phyloP scores from a whole-genome alignment of 2,888 invertebrate genomes.

The Pedicia rivosa region DNA sequence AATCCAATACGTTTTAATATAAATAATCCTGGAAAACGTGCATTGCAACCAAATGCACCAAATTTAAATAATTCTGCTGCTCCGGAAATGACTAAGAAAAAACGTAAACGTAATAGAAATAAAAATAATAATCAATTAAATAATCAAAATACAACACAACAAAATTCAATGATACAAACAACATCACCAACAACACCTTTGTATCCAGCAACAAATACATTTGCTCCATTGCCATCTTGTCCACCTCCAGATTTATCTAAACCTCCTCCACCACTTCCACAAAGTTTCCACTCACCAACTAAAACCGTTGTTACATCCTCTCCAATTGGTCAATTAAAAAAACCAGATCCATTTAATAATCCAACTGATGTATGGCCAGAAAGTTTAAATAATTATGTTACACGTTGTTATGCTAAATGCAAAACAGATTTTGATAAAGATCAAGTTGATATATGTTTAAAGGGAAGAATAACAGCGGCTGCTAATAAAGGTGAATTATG shows the following conservation, averaged over 20 bases:
- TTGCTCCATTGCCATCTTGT: slow-evolving; percentile 28
- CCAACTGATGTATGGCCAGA: slow-evolving; percentile 62
- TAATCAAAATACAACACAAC: slow-evolving; percentile 21
- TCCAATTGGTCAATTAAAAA: slow-evolving; percentile 16
- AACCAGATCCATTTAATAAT: slow-evolving; percentile 32
- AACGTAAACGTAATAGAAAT: slow-evolving; percentile 55
- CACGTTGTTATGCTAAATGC: slow-evolving; percentile 83
- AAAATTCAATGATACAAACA: slow-evolving; percentile 19
- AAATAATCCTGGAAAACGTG: slow-evolving; percentile 30
- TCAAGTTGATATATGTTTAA: slow-evolving; percentile 84
- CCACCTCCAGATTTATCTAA: slow-evolving; percentile 22
- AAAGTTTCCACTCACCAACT: slow-evolving; percentile 17
- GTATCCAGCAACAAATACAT: slow-evolving; percentile 9
- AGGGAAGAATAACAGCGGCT: slow-evolving; percentile 83
- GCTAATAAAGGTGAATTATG: slow-evolving; percentile 75
- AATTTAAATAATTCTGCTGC: slow-evolving; percentile 4
- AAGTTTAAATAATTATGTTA: slow-evolving; percentile 71
- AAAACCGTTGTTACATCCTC: slow-evolving; percentile 12
- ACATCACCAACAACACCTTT: slow-evolving; percentile 26
- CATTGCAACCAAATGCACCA: slow-evolving; percentile 18
- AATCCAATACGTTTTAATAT: slow-evolving; percentile 39
- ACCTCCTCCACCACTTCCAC: slow-evolving; percentile 24
- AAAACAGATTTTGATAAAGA: slow-evolving; percentile 78
- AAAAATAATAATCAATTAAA: slow-evolving; percentile 32
- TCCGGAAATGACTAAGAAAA: slow-evolving; percentile 41